These are phyloP conservation scores for Microplitis demolitor DNA, from an alignment of 1,140 invertebrate genomes.

Conservation along the genomic window DNA sequence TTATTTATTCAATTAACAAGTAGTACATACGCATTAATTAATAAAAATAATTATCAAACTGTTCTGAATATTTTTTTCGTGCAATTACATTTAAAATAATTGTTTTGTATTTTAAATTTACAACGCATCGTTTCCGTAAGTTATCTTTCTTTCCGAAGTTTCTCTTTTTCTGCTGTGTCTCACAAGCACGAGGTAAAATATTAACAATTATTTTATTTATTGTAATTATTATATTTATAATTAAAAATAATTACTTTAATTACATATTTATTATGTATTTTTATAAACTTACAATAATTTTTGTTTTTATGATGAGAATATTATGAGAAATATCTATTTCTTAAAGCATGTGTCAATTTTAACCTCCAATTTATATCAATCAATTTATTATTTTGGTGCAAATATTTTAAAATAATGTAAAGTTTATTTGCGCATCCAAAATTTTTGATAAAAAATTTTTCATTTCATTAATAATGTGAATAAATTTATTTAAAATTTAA, in stretches of 20 bases:
- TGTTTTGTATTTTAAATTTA: background rate
- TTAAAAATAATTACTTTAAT: background rate
- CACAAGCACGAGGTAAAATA: conserved; percentile 29
- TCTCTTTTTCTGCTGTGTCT: conserved; percentile 24
- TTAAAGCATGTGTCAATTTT: background rate
- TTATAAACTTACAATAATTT: too few relatives aligned
- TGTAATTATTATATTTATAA: background rate
- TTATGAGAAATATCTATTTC: too few relatives aligned
- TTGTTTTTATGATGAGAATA: too few relatives aligned
- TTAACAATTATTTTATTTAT: background rate
- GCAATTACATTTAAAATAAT: background rate
- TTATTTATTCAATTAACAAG: too few relatives aligned
- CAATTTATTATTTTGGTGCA: background rate
- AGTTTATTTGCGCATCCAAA: too few relatives aligned
- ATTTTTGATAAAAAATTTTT: too few relatives aligned
- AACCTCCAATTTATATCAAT: conserved; percentile 3
- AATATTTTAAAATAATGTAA: too few relatives aligned
- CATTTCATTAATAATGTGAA: too few relatives aligned
- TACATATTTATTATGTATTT: too few relatives aligned
- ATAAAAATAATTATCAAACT: background rate
- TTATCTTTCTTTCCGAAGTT: conserved; percentile 10
- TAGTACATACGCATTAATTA: background rate
- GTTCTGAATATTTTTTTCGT: background rate
- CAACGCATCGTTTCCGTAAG: background rate
- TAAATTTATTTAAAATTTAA: too few relatives aligned